A percentile compares a stretch with the other conserved stretches of the same genome.
Evolutionary conservation across 2,113 vertebrate species (phyloP).

Genomic region (Apteryx owenii): DNA sequence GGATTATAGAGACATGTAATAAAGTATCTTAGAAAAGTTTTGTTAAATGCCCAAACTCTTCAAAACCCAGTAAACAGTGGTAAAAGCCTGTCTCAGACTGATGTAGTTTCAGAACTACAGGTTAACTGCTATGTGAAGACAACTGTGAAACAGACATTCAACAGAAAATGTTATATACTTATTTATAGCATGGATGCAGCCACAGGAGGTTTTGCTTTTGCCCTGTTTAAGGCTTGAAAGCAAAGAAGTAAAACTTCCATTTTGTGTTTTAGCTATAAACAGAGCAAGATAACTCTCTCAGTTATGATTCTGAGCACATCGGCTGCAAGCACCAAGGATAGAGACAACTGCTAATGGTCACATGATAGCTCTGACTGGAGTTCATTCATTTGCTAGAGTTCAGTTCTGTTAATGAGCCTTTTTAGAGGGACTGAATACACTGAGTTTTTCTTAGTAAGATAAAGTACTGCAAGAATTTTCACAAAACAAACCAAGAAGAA

Average conservation of each 20-base stretch:
- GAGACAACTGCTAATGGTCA: slow-evolving; percentile 9
- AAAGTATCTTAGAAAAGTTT: not conserved
- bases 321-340: not conserved
- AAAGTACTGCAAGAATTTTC: not conserved
- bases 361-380: not conserved
- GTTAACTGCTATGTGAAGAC: not conserved
- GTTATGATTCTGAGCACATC: slow-evolving; percentile 31
- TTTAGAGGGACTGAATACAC: not conserved
- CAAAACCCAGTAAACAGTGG: not conserved
- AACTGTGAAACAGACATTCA: not conserved
- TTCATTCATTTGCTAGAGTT: not conserved
- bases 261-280: not conserved
- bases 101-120: not conserved
- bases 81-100: not conserved
- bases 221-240: not conserved
- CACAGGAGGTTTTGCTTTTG: not conserved
- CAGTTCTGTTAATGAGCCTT: not conserved
- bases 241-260: not conserved
- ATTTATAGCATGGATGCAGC: not conserved
- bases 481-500: not conserved
- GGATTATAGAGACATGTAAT: not conserved
- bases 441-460: not conserved
- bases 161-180: not conserved
- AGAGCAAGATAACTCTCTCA: not conserved
- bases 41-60: not conserved